Conservation (phyloP, 1,140 invertebrate species). For the Paramacrobiotus metropolitanus region DNA sequence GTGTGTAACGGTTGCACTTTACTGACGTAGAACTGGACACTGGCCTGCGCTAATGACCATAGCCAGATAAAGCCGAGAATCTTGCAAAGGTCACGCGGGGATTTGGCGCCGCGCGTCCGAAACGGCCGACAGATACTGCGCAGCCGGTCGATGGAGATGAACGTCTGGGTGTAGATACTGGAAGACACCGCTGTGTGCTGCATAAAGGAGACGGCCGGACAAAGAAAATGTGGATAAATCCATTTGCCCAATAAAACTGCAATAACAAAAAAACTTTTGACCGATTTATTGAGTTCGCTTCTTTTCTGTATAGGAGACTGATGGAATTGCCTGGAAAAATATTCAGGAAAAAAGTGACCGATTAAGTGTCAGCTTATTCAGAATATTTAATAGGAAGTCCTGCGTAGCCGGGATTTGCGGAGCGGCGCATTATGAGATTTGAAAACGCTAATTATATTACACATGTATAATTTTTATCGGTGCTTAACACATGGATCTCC, state of each 20-base stretch:
- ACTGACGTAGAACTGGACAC: not conserved
- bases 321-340: not conserved
- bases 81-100: not conserved
- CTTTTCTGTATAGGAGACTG: not conserved
- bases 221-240: slow-evolving; percentile 15
- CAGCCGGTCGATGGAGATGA: slow-evolving; percentile 21
- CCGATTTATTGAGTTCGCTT: not conserved
- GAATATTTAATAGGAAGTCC: not conserved
- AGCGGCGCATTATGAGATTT: no score
- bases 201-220: slow-evolving; percentile 23
- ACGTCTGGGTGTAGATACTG: slow-evolving; percentile 24
- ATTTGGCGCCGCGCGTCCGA: not conserved
- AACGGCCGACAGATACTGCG: slow-evolving; percentile 4
- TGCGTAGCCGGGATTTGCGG: no score
- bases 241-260: not conserved
- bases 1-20: not conserved
- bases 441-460: no score
- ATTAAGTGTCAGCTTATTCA: not conserved
- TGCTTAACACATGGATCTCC: no score
- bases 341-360: not conserved
- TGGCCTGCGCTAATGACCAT: not conserved
- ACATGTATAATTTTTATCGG: no score
- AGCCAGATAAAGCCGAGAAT: slow-evolving; percentile 4
- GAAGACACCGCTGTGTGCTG: slow-evolving; percentile 23
- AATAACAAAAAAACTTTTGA: not conserved